A percentile compares a stretch with the other conserved stretches of the same genome.
These are phyloP conservation scores for Chloroceryle inda DNA, from an alignment of 2,797 vertebrate species.

Conservation along the genomic window DNA sequence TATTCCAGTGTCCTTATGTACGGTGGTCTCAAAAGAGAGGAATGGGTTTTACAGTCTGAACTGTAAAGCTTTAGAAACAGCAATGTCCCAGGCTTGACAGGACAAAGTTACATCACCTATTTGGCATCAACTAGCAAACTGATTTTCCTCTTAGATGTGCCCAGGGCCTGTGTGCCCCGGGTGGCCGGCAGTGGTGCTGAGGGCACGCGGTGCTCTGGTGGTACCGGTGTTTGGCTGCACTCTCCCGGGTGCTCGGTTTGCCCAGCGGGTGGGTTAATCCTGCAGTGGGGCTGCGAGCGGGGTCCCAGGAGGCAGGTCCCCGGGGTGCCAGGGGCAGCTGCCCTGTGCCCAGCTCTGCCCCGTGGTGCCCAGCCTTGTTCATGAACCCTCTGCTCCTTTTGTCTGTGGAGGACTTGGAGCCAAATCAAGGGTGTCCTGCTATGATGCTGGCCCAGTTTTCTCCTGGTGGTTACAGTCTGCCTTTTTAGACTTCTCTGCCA, in stretches of 20 bases:
- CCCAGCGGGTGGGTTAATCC: background rate
- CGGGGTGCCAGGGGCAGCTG: background rate
- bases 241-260: no score
- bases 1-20: background rate
- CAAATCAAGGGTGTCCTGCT: background rate
- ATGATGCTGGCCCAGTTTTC: background rate
- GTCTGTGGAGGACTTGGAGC: background rate
- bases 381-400: no score
- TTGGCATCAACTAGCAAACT: background rate
- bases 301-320: background rate
- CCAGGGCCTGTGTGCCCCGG: no score
- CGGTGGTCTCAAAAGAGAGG: background rate
- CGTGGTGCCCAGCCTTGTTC: accelerated
- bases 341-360: background rate
- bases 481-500: background rate
- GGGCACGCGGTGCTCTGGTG: no score
- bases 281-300: accelerated
- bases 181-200: no score
- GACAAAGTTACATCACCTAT: background rate
- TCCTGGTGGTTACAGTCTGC: background rate
- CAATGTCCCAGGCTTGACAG: no score
- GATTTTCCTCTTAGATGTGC: no score
- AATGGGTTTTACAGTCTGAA: background rate
- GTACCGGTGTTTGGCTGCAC: no score
- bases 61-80: background rate